Base-by-base conservation (phyloP, 2,113 vertebrate species). In the Hippocampus barbouri region DNA sequence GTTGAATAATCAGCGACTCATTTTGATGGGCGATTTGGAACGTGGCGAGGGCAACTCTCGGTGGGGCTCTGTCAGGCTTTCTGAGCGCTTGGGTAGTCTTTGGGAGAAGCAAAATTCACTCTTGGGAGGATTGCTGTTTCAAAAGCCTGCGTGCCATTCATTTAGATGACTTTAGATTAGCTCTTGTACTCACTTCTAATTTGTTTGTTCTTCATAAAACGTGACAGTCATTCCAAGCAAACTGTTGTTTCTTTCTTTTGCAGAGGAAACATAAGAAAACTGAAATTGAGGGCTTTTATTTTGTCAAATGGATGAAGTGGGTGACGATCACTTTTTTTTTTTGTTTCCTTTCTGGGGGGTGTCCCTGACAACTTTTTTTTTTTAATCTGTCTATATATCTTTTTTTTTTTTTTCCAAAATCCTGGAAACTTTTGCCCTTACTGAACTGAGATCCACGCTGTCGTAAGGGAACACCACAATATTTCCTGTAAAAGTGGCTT, bases 241-340 rank as follows among this genome's bases (percentile, higher is more conserved):
- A 91, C 85, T 74, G 76, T 84, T 88, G 86, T 87, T 38, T 91
- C 80, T 91, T 92, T 92, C 85, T 92, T 89, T 93, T 92, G 61
- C 91, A 93, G 92, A 92, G 89, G 88, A 92, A 85, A 91, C 90
- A 87, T 92, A 91, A 90, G 88, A 91, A 90, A 87, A 86, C 90
- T 89, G 77, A 91, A 86, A 88, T 90, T 92, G 88, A 92, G 85
- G 88, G 83, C 88, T 90, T 91, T 91, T 91, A 85, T 85, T 88
- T 79, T 79, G 87, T 86, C 86, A 92, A 91, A 92, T 88, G 90
- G 89, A 91, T 91, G 90, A 87, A 91, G 87, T 89, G 87, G 84
- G 86, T 90, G 90, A 78, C 74, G 79, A 85, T 85, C 81, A 75
- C 66, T 10, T 64, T 64, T 60, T 30, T 12, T 27, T 47, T 45